These are phyloP conservation scores for Torymus auratus DNA, from an alignment of 2,888 invertebrate genomes.

Conservation along the genomic window DNA sequence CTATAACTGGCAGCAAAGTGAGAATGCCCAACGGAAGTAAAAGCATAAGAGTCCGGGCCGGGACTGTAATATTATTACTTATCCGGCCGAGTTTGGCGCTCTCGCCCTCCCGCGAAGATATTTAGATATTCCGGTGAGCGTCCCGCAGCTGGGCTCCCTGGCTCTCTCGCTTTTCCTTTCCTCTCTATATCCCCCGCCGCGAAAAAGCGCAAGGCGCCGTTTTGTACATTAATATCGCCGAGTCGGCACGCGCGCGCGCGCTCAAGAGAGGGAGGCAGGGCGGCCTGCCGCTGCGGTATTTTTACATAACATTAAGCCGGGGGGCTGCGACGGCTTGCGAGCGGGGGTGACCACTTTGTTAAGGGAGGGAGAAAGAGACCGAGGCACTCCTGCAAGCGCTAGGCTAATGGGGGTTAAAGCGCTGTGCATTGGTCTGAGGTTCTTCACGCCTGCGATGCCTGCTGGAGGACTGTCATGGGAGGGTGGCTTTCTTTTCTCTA, in stretches of 20 bases:
- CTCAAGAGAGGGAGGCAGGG: conserved; percentile 53
- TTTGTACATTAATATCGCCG: conserved; percentile 50
- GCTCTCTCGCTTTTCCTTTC: background rate
- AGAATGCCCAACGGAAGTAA: background rate
- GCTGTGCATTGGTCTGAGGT: conserved; percentile 48
- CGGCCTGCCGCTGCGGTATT: conserved; percentile 63
- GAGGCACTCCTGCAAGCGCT: background rate
- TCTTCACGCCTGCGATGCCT: background rate
- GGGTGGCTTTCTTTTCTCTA: background rate
- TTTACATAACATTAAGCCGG: conserved; percentile 73
- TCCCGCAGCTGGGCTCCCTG: conserved; percentile 67
- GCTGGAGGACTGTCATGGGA: background rate
- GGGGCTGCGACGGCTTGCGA: conserved; percentile 41
- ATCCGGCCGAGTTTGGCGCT: conserved; percentile 67
- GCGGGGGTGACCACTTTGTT: conserved; percentile 43
- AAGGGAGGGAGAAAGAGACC: conserved; percentile 49
- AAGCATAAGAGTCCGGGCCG: conserved; percentile 13
- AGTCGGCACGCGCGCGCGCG: conserved; percentile 34
- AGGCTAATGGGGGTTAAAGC: conserved; percentile 74
- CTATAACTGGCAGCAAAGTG: background rate
- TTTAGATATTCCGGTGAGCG: conserved; percentile 74
- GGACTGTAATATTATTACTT: conserved; percentile 69
- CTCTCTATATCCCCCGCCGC: background rate
- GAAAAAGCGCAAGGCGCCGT: background rate
- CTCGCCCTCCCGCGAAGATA: conserved; percentile 66